Conservation (phyloP, 2,888 invertebrate genomes). For the Chironomus riparius region DNA sequence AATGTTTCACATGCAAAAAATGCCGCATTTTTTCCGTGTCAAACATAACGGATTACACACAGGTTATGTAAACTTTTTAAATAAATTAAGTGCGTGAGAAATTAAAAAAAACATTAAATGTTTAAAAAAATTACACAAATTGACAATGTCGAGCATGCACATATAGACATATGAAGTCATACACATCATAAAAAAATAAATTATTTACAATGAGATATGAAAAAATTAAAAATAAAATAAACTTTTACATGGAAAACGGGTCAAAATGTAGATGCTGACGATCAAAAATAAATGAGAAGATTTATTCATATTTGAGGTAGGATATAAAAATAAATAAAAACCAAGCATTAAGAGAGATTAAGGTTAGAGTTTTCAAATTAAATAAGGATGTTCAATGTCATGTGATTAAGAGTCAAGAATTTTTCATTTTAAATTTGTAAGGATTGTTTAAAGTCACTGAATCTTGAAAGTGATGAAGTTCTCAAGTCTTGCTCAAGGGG, state of each 20-base stretch:
- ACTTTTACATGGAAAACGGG: background rate
- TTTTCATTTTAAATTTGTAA: background rate
- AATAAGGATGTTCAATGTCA: too few species aligned
- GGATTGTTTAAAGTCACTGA: background rate
- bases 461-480: too few species aligned
- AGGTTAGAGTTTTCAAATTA: background rate
- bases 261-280: background rate
- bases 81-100: too few species aligned
- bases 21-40: too few species aligned
- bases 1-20: background rate
- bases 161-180: background rate
- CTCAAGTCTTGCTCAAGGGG: too few species aligned
- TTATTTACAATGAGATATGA: background rate
- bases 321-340: background rate
- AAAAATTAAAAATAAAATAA: background rate
- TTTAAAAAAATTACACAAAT: too few species aligned
- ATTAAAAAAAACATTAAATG: too few species aligned
- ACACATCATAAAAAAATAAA: background rate
- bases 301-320: background rate
- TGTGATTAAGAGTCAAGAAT: background rate
- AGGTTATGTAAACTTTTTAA: too few species aligned
- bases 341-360: background rate
- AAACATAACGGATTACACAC: too few species aligned
- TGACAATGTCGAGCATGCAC: too few species aligned
- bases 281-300: background rate